These are phyloP conservation scores for Labeo rohita DNA, from an alignment of 2,113 vertebrate genomes.

Conservation along the genomic window DNA sequence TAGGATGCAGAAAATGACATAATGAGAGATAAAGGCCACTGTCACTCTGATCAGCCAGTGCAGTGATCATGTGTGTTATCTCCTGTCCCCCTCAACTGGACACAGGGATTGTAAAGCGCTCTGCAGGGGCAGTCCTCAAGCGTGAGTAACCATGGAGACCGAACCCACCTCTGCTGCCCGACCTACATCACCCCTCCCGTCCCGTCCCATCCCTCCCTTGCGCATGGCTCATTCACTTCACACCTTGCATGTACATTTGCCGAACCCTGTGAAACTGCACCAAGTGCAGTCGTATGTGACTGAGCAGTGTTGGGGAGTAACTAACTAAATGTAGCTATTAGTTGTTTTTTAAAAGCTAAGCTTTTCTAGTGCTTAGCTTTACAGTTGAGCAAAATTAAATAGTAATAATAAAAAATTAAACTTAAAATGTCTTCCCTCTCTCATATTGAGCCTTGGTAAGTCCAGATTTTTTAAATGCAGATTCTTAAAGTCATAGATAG, in stretches of 20 bases:
- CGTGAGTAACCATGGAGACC: constrained; percentile 74
- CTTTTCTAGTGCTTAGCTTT: not conserved
- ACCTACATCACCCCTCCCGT: constrained; percentile 1
- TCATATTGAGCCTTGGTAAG: not conserved
- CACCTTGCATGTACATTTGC: constrained; percentile 44
- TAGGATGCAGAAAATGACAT: constrained; percentile 8
- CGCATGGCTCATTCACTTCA: constrained; percentile 73
- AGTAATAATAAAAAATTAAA: not conserved
- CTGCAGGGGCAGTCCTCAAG: constrained; percentile 73
- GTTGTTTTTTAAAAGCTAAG: not conserved
- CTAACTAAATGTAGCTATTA: not conserved
- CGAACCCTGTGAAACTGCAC: constrained; percentile 22
- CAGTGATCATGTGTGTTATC: constrained; percentile 54
- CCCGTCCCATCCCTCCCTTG: constrained; percentile 32
- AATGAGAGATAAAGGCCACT: constrained; percentile 48
- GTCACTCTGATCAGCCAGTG: constrained; percentile 51
- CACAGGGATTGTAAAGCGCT: constrained; percentile 81
- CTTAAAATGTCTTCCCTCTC: not conserved
- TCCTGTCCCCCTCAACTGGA: constrained; percentile 62
- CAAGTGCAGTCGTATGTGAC: not conserved
- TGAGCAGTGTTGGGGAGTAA: not conserved
- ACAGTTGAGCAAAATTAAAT: not conserved
- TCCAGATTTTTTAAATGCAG: not conserved
- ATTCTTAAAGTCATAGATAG: not conserved
- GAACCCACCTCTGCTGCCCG: constrained; percentile 35